Base-by-base conservation (phyloP, 1,140 invertebrate species). In the Zaprionus davidi region DNA sequence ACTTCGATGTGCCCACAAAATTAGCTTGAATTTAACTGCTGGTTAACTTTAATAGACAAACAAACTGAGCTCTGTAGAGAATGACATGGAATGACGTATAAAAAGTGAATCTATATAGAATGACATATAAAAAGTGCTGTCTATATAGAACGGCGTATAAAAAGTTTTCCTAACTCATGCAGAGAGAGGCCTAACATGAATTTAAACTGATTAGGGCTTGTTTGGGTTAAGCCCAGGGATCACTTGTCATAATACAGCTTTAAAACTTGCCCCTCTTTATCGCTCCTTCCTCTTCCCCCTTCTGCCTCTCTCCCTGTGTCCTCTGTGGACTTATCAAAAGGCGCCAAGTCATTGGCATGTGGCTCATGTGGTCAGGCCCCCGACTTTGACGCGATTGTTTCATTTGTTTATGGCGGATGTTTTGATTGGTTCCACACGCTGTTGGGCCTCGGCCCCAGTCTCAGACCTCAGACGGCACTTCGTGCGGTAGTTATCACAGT, bases 361-460 rank as follows among this genome's bases (percentile, higher is more conserved):
- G 73, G 49, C 53, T 49, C 15, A 55, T 62, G 78, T 86, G 83
- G 80, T 90, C 85, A 81, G 85, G 84, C 85, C 84, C 77, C 75
- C 69, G 22, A 67, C 15, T 15, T 22, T 22, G 22, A 20, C n/a
- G 67, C 71, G 76, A 87, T 79, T 78, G 70, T 71, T 34, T 67
- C 60, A 44, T 69, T 75, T 88, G 80, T 90, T 88, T 88, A 78
- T 79, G 63, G 78, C 78, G 84, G 78, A 90, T 81, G 78, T 79
- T 90, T 71, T 81, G 78, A 80, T 76, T 75, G 62, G 73, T 59
- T 83, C 77, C 75, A 73, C 81, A 56, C 46, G 59, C 11, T 56
- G n/a, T n/a, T 26, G 17, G 51, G 5, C n/a, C 51, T 34, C 26
- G 24, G 24, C 13, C 28, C 3, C 17, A 53, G 49, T 38, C 57